phyloP scores from a whole-genome alignment of 2,888 invertebrate species.

The Podabrus alpinus region DNA sequence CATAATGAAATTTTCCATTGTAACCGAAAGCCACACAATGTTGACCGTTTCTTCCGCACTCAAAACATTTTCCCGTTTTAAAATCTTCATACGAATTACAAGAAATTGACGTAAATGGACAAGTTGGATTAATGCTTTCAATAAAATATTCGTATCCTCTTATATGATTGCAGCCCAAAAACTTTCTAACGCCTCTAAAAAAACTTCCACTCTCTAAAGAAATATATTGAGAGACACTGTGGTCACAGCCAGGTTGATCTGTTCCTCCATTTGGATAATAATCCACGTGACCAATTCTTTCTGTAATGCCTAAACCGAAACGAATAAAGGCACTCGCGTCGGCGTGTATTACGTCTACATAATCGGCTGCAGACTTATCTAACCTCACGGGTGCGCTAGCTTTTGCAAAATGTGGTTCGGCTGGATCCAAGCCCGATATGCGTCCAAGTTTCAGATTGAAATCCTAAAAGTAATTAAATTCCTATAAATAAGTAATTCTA shows the following conservation, averaged over 20 bases:
- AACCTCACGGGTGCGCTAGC: conserved; percentile 80
- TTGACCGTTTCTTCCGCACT: conserved; percentile 68
- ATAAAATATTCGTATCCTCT: conserved; percentile 82
- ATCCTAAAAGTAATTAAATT: conserved; percentile 51
- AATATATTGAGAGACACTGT: conserved; percentile 67
- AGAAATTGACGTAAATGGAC: conserved; percentile 77
- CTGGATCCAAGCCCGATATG: conserved; percentile 89
- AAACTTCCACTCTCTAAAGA: conserved; percentile 66
- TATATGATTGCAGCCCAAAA: conserved; percentile 86
- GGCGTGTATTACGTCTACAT: conserved; percentile 89
- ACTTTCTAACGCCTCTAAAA: conserved; percentile 66
- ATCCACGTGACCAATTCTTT: conserved; percentile 85
- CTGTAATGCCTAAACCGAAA: conserved; percentile 79
- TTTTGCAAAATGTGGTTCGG: conserved; percentile 87
- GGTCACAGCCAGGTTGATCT: conserved; percentile 72
- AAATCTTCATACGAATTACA: conserved; percentile 80
- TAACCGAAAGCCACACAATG: conserved; percentile 73
- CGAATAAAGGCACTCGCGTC: conserved; percentile 79
- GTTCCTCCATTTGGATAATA: conserved; percentile 91
- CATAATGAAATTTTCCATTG: conserved; percentile 63
- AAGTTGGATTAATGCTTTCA: conserved; percentile 79
- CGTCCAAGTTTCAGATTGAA: conserved; percentile 74
- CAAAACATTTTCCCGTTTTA: conserved; percentile 70
- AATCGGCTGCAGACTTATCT: conserved; percentile 84
- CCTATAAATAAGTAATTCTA: no score